Conservation (phyloP, 2,113 vertebrate species). For the Neodontobutis hainanensis region DNA sequence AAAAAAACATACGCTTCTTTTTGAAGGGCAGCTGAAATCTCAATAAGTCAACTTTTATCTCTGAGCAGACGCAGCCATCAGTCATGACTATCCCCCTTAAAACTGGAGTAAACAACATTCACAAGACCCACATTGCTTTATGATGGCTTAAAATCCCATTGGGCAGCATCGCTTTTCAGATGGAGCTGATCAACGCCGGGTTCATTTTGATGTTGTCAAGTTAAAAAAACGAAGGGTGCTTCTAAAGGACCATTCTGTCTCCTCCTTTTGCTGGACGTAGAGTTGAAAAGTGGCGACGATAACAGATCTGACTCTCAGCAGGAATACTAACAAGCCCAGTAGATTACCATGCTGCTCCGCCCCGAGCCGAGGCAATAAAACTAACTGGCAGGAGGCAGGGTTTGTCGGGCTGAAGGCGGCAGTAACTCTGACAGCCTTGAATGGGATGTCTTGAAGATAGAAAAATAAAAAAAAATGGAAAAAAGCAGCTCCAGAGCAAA, state of each 20-base stretch:
- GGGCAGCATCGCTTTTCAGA: conserved; percentile 34
- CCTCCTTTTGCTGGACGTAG: conserved; percentile 44
- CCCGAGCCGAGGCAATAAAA: conserved; percentile 64
- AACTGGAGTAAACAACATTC: conserved; percentile 60
- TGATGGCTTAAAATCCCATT: conserved; percentile 56
- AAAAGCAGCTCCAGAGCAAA: conserved; percentile 19
- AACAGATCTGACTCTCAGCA: conserved; percentile 45
- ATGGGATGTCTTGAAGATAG: conserved; percentile 34
- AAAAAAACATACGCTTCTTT: no score
- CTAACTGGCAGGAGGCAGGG: conserved; percentile 15
- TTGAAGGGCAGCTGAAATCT: conserved; percentile 14
- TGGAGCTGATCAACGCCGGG: conserved; percentile 53
- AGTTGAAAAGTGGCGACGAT: conserved; percentile 60
- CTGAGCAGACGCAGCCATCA: neutral
- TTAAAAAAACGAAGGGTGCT: conserved; percentile 49
- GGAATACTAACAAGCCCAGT: conserved; percentile 65
- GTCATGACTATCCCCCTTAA: conserved; percentile 17
- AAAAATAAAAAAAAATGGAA: neutral
- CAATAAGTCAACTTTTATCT: conserved; percentile 37
- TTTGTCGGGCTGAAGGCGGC: conserved; percentile 48
- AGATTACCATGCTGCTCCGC: conserved; percentile 55
- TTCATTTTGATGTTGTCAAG: conserved; percentile 68
- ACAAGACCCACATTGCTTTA: conserved; percentile 28
- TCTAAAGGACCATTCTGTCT: conserved; percentile 36
- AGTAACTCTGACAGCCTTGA: conserved; percentile 60